phyloP scores from a whole-genome alignment of 92 coral and sea anemone genomes.

The Nematostella vectensis region DNA sequence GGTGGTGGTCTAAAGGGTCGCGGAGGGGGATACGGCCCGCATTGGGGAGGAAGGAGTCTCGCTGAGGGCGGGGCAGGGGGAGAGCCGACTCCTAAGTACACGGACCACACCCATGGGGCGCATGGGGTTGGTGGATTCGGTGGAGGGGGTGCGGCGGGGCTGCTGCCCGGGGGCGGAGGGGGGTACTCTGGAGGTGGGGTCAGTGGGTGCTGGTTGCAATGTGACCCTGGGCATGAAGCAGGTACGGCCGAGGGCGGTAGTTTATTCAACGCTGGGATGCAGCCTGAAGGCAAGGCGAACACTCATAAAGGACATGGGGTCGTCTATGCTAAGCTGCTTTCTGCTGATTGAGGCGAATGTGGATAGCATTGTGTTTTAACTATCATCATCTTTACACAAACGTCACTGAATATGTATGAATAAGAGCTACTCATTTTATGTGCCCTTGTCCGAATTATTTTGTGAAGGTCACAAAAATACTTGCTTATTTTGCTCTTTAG shows the following conservation, averaged over 20 bases:
- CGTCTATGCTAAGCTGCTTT: constrained; percentile 58
- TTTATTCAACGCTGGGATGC: constrained; percentile 55
- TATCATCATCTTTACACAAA: not conserved
- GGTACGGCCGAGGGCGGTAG: constrained; percentile 87
- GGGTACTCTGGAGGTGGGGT: constrained; percentile 96
- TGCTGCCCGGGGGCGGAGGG: constrained; percentile 93
- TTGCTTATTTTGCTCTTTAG: too few relatives aligned
- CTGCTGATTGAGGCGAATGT: constrained; percentile 20
- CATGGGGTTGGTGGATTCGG: constrained; percentile 88
- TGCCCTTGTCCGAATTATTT: too few relatives aligned
- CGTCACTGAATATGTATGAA: too few relatives aligned
- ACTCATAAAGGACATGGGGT: constrained; percentile 66
- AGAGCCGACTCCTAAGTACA: constrained; percentile 39
- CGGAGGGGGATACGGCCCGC: constrained; percentile 56
- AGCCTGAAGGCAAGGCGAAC: constrained; percentile 40
- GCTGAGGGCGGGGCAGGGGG: constrained; percentile 81
- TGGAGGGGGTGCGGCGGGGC: constrained; percentile 96
- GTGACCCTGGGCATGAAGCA: constrained; percentile 50
- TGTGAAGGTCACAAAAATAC: too few relatives aligned
- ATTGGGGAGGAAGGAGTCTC: constrained; percentile 88
- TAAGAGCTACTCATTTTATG: too few relatives aligned
- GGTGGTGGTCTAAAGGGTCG: constrained; percentile 77
- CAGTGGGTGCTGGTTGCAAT: constrained; percentile 61
- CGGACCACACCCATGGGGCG: constrained; percentile 38
- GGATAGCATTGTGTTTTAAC: not conserved